Evolutionary conservation across 2,888 invertebrate genomes (phyloP).

Genomic region (Amiota mariae): DNA sequence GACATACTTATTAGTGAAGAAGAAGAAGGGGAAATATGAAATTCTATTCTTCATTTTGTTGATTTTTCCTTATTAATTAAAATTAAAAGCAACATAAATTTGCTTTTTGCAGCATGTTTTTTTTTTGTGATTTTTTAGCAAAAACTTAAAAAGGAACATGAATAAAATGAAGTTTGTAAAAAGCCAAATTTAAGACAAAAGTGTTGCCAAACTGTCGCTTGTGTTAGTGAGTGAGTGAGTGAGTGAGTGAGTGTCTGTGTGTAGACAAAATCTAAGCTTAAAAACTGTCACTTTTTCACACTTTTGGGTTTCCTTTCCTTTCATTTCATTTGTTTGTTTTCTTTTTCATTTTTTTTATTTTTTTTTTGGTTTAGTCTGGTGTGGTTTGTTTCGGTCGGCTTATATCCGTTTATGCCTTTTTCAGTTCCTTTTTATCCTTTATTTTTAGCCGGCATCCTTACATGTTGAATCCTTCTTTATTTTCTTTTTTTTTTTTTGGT

Average conservation of each 20-base stretch:
- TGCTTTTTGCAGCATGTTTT: no score
- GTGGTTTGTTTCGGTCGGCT: background rate
- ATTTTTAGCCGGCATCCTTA: background rate
- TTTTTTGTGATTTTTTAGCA: background rate
- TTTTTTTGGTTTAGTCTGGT: background rate
- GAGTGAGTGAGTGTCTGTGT: background rate
- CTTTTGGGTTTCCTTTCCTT: constrained; percentile 6
- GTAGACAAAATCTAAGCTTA: constrained; percentile 7
- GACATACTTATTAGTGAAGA: background rate
- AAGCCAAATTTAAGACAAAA: background rate
- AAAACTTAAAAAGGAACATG: background rate
- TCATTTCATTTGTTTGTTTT: background rate
- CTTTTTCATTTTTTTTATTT: background rate
- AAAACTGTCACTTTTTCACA: constrained; percentile 24
- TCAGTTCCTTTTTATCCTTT: background rate
- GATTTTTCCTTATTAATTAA: no score
- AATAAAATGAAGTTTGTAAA: background rate
- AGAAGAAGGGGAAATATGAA: no score
- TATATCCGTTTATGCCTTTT: constrained; percentile 1
- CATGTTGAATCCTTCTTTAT: background rate
- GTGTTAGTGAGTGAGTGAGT: background rate
- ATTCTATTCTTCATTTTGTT: no score
- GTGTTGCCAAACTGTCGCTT: background rate
- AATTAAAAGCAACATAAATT: no score
- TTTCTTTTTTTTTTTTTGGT: background rate